Evolutionary conservation across 2,113 vertebrate genomes (phyloP).

Genomic region (Amblyopsis rosae): DNA sequence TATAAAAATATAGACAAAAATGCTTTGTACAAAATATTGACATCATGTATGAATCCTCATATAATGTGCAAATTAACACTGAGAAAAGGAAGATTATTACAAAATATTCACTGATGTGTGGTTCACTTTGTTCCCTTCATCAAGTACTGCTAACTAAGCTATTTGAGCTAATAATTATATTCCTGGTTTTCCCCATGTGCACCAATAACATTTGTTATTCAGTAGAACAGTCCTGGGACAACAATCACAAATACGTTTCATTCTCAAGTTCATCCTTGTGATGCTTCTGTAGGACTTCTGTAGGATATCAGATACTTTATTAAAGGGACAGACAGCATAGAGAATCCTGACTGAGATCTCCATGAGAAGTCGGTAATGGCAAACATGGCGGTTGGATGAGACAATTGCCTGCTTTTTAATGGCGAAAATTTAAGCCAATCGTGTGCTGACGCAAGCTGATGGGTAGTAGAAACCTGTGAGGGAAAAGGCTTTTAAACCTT

Average conservation of each 20-base stretch:
- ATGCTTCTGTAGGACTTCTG: constrained; percentile 44
- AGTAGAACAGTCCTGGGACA: constrained; percentile 47
- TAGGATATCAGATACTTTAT: too few species aligned
- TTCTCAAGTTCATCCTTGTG: constrained; percentile 24
- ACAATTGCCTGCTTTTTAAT: too few species aligned
- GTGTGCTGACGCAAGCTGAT: too few species aligned
- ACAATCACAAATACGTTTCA: constrained; percentile 22
- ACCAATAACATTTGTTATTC: constrained; percentile 43
- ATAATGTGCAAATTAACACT: constrained; percentile 77
- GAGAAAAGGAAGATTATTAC: constrained; percentile 55
- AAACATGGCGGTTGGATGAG: too few species aligned
- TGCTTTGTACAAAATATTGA: constrained; percentile 78
- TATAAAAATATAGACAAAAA: constrained; percentile 82
- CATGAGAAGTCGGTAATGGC: too few species aligned
- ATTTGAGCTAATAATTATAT: constrained; percentile 35
- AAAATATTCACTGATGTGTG: constrained; percentile 35
- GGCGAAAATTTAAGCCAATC: too few species aligned
- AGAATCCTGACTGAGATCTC: too few species aligned
- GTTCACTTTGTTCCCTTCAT: constrained; percentile 38
- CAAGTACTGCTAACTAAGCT: constrained; percentile 45
- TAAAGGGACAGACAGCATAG: too few species aligned
- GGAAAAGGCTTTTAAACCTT: too few species aligned
- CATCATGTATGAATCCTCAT: constrained; percentile 69
- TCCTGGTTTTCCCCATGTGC: constrained; percentile 13
- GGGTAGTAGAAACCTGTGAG: too few species aligned